Evolutionary conservation across 2,797 vertebrate genomes (phyloP), one percentile per base, ranked within the genome.

Genomic region (Rhyacichthys aspro): DNA sequence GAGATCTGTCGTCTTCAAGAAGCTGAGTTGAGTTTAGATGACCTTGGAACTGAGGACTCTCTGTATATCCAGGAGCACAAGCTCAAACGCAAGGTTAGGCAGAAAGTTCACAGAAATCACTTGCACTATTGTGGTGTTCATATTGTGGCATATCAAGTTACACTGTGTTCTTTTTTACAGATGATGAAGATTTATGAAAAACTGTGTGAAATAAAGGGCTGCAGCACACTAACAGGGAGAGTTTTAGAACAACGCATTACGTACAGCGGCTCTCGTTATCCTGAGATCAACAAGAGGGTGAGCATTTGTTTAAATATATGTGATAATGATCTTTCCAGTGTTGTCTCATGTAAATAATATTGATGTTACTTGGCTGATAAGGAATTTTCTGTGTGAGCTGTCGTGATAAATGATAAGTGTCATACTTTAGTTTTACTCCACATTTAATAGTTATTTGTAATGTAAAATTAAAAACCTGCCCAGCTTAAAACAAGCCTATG

Each of bases 111-210:
- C n/a, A n/a, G 14, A 19, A 7, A 11, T n/a, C 9, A 53, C 45
- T 7, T 0, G 8, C 0, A 8, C 43, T 28, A 4, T 28, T 28
- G 23, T 28, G 11, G 32, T 17, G 15, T 49, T 49, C 15, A 17
- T 15, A 34, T 33, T 16, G 9, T 36, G 10, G 15, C 9, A 39
- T 2, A 37, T 9, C 19, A 46, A 3, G 0, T 55, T 9, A 14
- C 41, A 34, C 19, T 2, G 17, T 44, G 8, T 33, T n/a, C 39
- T 11, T 15, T 66, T 37, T 34, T 28, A 9, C 71, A 94, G 93
- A 92, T 98, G 86, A 94, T 98, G 90, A 91, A 93, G 28, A 95
- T 98, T 70, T 98, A 96, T 34, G 84, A 94, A 3, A 93, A 94
- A 11, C 87, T 98, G 0, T 98, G 96, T 71, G 93, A 96, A 54